phyloP scores from a whole-genome alignment of 2,888 invertebrate genomes.

The Bembecia ichneumoniformis region DNA sequence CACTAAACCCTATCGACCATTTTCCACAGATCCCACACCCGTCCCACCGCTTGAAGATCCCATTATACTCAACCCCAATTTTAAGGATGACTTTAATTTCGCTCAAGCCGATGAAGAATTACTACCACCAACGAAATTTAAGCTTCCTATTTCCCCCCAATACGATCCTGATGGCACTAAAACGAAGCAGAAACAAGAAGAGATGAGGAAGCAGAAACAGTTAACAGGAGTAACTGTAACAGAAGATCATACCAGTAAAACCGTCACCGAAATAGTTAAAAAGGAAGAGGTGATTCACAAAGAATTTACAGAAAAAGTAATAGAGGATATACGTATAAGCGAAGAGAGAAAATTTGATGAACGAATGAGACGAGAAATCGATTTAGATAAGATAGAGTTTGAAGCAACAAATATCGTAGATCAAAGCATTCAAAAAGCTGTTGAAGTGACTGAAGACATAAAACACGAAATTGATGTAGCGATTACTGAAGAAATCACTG shows the following conservation, averaged over 20 bases:
- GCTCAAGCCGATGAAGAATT: conserved; percentile 20
- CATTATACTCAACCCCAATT: conserved; percentile 46
- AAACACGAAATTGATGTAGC: conserved; percentile 42
- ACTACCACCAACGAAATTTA: conserved; percentile 34
- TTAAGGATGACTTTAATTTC: conserved; percentile 36
- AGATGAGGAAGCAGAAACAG: conserved; percentile 4
- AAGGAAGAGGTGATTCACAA: conserved; percentile 8
- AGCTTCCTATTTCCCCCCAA: conserved; percentile 48
- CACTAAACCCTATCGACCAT: conserved; percentile 45
- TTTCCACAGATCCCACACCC: conserved; percentile 42
- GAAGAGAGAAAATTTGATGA: conserved; percentile 21
- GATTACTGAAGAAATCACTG: conserved; percentile 11
- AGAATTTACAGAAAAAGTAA: conserved; percentile 15
- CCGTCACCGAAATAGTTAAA: conserved; percentile 7
- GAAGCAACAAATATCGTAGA: conserved; percentile 42
- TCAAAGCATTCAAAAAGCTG: conserved; percentile 46
- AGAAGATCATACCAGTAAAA: conserved; percentile 5
- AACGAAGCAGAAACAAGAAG: conserved; percentile 14
- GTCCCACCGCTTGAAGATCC: conserved; percentile 50
- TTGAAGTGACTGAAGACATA: conserved; percentile 43
- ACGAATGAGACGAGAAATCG: conserved; percentile 29
- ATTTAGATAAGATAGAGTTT: conserved; percentile 40
- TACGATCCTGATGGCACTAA: conserved; percentile 44
- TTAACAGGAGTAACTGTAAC: conserved; percentile 1
- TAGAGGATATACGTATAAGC: conserved; percentile 7